Base-by-base conservation (phyloP, 2,888 invertebrate genomes). In the Anoncus sp. region DNA sequence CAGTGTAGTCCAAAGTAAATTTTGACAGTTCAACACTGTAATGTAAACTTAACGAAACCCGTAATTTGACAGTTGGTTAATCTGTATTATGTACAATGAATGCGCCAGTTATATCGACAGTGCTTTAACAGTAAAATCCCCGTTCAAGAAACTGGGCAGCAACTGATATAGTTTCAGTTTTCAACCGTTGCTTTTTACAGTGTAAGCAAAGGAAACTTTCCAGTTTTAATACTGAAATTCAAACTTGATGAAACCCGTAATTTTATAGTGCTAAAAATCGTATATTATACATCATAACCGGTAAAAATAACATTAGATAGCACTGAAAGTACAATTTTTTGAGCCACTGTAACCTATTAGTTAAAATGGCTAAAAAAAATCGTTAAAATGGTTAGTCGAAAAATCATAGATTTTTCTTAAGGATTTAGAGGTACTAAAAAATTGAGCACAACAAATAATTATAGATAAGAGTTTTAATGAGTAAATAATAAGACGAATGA, bases 401-500 rank as follows among this genome's bases (percentile, higher is more conserved):
- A 43, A 51, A 2, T 24, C 24, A 24, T 51, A n/a, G 51, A 51
- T 53, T 53, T 53, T 53, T 53, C 7, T 31, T 10, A 53, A 14
- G 31, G 3, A 53, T 53, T 53, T 53, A 31, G 31, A 53, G 53
- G 31, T 53, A 53, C n/a, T 24, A 16, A 16, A 53, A 27, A 53
- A 53, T 53, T 53, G 31, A 53, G 31, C 53, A 53, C 53, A 27
- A 31, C 53, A 53, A 53, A 53, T 31, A 31, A 53, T 53, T n/a
- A 53, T 31, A 12, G 6, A 27, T 53, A 53, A 53, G 1, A 53
- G n/a, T 53, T 53, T 53, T 53, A 31, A 16, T 53, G 20, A 53
- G 53, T 7, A 16, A 53, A 31, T 53, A 47, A 47, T 47, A 47
- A 12, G 47, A 53, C 53, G 27, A 53, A 31, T 53, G 27, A 16